Evolutionary conservation across 2,113 vertebrate genomes (phyloP).

Genomic region (Mustelus asterias): DNA sequence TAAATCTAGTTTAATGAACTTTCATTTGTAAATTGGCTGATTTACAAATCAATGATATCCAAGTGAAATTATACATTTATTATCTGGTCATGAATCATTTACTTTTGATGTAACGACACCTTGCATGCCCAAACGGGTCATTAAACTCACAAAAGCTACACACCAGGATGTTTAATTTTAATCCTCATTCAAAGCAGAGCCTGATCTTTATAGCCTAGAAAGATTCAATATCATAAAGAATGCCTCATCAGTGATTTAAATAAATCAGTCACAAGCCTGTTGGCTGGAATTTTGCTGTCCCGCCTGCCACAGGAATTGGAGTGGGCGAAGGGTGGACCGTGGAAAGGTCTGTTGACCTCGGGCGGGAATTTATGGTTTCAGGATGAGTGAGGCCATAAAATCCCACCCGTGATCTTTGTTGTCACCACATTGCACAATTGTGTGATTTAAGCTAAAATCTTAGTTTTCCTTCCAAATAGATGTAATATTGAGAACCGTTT

Average conservation of each 20-base stretch:
- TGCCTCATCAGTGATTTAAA: background rate
- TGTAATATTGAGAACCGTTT: background rate
- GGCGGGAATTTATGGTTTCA: too few relatives aligned
- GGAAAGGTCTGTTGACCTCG: too few relatives aligned
- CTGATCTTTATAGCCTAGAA: background rate
- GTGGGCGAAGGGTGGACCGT: too few relatives aligned
- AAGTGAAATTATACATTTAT: background rate
- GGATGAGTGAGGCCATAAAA: too few relatives aligned
- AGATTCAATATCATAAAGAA: background rate
- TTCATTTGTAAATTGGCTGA: background rate
- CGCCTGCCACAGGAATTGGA: too few relatives aligned
- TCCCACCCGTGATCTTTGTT: background rate
- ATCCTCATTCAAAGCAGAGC: background rate
- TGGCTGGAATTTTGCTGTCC: too few relatives aligned
- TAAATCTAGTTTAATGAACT: conserved; percentile 7
- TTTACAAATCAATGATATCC: background rate
- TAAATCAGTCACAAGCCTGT: background rate
- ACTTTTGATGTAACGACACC: background rate
- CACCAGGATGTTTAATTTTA: background rate
- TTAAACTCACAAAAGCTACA: background rate
- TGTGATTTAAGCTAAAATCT: background rate
- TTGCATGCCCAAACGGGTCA: background rate
- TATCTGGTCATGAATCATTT: conserved; percentile 22
- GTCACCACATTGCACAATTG: background rate
- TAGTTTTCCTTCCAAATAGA: background rate